Evolutionary conservation across 1,140 invertebrate genomes (phyloP), one percentile per base, ranked within the genome.

Genomic region (Pemphigus obesinymphae): DNA sequence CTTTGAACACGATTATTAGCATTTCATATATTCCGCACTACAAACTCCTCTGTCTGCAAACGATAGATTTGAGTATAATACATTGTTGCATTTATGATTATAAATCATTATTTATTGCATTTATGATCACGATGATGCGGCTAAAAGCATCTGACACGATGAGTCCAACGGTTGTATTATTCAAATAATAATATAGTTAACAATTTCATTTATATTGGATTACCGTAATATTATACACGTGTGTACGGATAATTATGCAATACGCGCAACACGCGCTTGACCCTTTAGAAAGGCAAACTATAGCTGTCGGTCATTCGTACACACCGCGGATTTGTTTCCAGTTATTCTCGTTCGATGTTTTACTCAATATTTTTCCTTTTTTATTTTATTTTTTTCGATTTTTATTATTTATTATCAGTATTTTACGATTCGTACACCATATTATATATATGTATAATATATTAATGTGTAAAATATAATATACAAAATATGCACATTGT

Each of bases 281-380:
- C 68, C 68, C 68, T 45, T 70, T 70, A 70, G 68, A 70, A 70
- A 70, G 68, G 68, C 68, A 45, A 45, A 70, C 23, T 29, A 20
- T 34, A 70, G 68, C 68, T 45, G 29, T 15, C 15, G 68, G 68
- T 34, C 11, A 40, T 40, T 66, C 34, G 13, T 26, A 17, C 58
- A 15, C n/a, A 5, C n/a, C 66, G 40, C 26, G 23, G 23, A 23
- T 70, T 70, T 70, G 34, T 70, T 43, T 70, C 66, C 23, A 43
- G 66, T 70, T 43, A 70, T 70, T 70, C 66, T 70, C 5, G 37
- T 70, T 70, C 37, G 23, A 43, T 70, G 37, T 70, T 70, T 43
- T 66, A 66, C 37, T 66, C 31, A 70, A 29, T 45, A 37, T 43
- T 55, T 23, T 55, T 55, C 23, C 3, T 50, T 68, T 68, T 13